Percentiles rank a stretch among this genome's conserved stretches.
Conservation (phyloP, 2,113 vertebrate genomes). For the Psittacara wagleri region DNA sequence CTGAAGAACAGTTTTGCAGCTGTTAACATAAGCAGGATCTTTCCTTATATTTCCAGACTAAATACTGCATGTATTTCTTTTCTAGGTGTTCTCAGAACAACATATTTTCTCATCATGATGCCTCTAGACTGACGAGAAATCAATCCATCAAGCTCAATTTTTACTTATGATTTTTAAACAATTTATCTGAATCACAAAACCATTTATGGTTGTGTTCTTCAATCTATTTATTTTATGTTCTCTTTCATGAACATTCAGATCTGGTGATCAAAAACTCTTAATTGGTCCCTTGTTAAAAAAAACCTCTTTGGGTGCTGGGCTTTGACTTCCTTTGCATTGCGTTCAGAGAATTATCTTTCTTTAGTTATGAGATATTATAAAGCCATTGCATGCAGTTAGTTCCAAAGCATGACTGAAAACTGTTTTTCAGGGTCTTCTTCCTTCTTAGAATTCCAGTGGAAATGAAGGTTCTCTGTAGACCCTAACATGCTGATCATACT, state of each 20-base stretch:
- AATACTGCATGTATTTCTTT: neutral
- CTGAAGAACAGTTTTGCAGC: neutral
- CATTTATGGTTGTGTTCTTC: neutral
- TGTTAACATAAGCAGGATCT: neutral
- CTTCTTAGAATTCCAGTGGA: neutral
- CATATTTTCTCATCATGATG: neutral
- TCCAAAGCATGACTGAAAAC: neutral
- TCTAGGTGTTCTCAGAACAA: neutral
- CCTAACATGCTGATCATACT: neutral
- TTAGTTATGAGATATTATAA: neutral
- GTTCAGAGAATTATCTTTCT: neutral
- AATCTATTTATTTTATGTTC: neutral
- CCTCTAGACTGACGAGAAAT: neutral
- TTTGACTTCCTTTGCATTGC: neutral
- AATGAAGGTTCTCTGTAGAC: neutral
- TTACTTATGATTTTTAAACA: neutral
- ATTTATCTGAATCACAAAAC: neutral
- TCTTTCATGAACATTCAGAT: neutral
- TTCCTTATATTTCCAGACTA: neutral
- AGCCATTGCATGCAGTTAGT: neutral
- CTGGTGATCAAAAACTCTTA: neutral
- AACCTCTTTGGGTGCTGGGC: neutral
- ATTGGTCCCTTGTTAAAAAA: neutral
- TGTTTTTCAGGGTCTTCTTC: neutral
- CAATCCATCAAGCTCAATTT: neutral